Conservation (phyloP, 1,140 invertebrate species). For the Pseudomyrmex sp. region DNA sequence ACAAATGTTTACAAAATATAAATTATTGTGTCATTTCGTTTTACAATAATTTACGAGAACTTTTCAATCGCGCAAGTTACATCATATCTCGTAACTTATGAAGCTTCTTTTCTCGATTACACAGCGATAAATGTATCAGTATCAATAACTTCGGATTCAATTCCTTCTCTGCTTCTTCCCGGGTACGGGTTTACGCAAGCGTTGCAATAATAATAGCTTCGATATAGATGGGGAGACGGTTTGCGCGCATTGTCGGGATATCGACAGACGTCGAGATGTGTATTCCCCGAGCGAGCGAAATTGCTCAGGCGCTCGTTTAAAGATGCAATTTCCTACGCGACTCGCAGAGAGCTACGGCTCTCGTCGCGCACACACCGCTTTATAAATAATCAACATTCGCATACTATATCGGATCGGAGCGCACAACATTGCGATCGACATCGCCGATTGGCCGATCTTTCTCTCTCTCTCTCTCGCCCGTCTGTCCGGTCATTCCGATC, state of each 20-base stretch:
- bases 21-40: neutral
- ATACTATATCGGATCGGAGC: constrained; percentile 10
- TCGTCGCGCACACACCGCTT: constrained; percentile 32
- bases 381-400: constrained; percentile 50
- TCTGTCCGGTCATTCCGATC: constrained; percentile 43
- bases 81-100: neutral
- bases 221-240: neutral
- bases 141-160: constrained; percentile 27
- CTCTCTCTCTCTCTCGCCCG: constrained; percentile 3
- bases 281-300: constrained; percentile 55
- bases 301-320: constrained; percentile 52
- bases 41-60: neutral
- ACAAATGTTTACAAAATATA: constrained; percentile 3
- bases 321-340: constrained; percentile 60
- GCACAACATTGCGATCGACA: neutral
- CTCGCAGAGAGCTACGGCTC: neutral
- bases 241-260: constrained; percentile 30
- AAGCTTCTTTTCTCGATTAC: constrained; percentile 10
- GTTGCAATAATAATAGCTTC: constrained; percentile 37
- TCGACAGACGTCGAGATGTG: constrained; percentile 34
- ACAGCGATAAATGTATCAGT: constrained; percentile 8
- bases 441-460: constrained; percentile 21
- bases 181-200: constrained; percentile 23
- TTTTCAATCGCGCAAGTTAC: neutral
- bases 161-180: constrained; percentile 19